phyloP scores from a whole-genome alignment of 2,113 vertebrate species.

The Thamnophis sirtalis region DNA sequence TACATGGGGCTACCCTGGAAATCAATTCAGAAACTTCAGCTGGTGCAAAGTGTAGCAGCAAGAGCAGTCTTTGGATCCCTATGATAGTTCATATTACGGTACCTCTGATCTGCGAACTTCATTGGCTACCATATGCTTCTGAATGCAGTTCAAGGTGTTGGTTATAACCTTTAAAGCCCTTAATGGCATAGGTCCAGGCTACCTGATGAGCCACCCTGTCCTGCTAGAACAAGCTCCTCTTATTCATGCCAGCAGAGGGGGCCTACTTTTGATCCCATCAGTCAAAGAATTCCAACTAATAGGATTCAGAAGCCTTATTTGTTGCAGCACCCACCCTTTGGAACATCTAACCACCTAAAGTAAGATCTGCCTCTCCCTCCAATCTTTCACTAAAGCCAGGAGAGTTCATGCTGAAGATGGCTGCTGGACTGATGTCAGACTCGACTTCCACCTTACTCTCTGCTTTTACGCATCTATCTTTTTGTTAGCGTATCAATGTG shows the following conservation, averaged over 20 bases:
- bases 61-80: background rate
- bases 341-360: background rate
- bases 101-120: background rate
- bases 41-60: background rate
- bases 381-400: background rate
- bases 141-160: background rate
- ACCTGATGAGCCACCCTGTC: background rate
- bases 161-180: too few species aligned
- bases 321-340: background rate
- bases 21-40: background rate
- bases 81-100: background rate
- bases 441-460: too few species aligned
- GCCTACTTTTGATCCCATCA: background rate
- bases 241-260: background rate
- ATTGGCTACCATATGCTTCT: background rate
- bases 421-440: too few species aligned
- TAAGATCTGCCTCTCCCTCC: background rate
- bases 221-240: background rate
- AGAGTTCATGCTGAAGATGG: too few species aligned
- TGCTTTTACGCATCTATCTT: too few species aligned
- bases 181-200: background rate
- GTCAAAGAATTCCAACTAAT: background rate
- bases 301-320: background rate
- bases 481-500: too few species aligned
- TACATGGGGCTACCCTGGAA: background rate